Base-by-base conservation (phyloP, 2,888 invertebrate species). In the Hyles lineata region DNA sequence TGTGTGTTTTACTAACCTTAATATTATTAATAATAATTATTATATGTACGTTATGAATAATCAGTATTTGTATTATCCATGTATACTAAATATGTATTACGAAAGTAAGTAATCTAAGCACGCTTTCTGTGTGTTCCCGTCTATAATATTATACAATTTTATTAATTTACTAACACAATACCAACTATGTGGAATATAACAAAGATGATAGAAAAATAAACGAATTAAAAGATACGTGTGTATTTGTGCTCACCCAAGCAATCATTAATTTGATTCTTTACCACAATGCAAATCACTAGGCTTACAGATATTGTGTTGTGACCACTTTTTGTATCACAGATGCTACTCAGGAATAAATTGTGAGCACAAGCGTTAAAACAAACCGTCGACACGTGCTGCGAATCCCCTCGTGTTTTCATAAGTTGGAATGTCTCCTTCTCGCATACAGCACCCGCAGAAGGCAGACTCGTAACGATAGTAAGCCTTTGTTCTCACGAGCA, bases 371-470 rank as follows among this genome's bases (percentile, higher is more conserved):
- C 90, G 89, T 89, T 85, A 86, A 88, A 89, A 83, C 87, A 86
- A 86, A 83, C 83, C 90, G 90, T 87, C 90, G 90, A 92, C 93
- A 92, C 93, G 90, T 90, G 90, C 90, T 90, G 91, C 88, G 91
- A 89, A 90, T 88, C 85, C 83, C 87, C 89, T 89, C 91, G 93
- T 90, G 92, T 92, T 91, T 85, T 90, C 89, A 91, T 92, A 89
- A 85, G 84, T 91, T 89, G 95, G 95, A 95, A 96, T 95, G 96
- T 96, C 96, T 96, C 97, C 97, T 97, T 97, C 97, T 97, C 96
- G 95, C 95, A 95, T 97, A 97, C 97, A 96, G 96, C 97, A 96
- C 95, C 96, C 96, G 97, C 96, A 96, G 97, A 96, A 97, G 97
- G 96, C 95, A 96, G 96, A 95, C 89, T 83, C 87, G 85, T 92